phyloP scores from a whole-genome alignment of 2,113 vertebrate genomes.

The Tiliqua scincoides region DNA sequence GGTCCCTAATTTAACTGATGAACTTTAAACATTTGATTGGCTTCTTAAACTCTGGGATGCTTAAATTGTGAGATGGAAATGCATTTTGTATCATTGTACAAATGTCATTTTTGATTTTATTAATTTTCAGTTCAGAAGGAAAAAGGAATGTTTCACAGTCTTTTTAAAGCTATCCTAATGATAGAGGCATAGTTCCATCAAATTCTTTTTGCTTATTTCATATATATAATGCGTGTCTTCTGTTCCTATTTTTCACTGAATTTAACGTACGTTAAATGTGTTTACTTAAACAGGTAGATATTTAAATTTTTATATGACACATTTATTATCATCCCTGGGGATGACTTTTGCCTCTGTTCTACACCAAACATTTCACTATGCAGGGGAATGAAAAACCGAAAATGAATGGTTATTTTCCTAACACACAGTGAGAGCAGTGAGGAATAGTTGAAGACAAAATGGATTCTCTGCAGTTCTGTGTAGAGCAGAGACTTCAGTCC shows the following conservation, averaged over 20 bases:
- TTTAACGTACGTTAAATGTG: rapidly evolving
- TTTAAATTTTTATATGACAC: not conserved
- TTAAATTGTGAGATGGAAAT: not conserved
- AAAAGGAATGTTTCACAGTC: not conserved
- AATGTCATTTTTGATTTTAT: not conserved
- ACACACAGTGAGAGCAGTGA: not conserved
- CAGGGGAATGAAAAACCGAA: not conserved
- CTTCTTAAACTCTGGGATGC: not conserved
- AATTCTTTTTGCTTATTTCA: not conserved
- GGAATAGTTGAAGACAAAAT: conserved; percentile 24
- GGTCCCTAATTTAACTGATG: rapidly evolving
- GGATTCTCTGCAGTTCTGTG: conserved; percentile 11
- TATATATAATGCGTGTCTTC: not conserved
- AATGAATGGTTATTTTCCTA: conserved; percentile 23
- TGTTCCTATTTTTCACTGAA: not conserved
- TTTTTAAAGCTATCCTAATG: not conserved
- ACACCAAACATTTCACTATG: not conserved
- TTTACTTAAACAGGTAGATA: rapidly evolving
- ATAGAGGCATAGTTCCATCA: not conserved
- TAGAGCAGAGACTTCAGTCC: rapidly evolving
- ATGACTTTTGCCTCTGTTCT: not conserved
- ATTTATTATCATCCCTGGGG: rapidly evolving
- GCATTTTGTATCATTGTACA: not conserved
- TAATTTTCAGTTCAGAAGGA: not conserved
- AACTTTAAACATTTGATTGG: not conserved